Evolutionary conservation across 2,888 invertebrate genomes (phyloP), one percentile per base, ranked within the genome.

Genomic region (Lacanobia oleracea): DNA sequence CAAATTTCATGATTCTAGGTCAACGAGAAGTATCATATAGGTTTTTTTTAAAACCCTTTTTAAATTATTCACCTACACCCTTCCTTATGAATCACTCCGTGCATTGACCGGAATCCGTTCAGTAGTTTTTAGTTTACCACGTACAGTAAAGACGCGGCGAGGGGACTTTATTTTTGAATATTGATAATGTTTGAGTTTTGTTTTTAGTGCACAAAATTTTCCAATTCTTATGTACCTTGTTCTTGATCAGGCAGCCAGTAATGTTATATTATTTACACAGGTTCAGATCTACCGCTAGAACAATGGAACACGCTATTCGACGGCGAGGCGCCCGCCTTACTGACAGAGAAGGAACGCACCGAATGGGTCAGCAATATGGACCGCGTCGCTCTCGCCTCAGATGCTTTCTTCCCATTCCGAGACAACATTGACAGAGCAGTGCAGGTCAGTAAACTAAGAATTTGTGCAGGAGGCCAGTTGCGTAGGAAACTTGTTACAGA

Each of bases 391-490:
- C 96, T 99, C 33, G 98, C 98, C 21, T 99, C 99, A 0, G 99
- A 99, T 94, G 99, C 99, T 0, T 99, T 99, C 97, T 99, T 99
- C 96, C 99, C 99, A 43, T 99, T 99, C 97, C 97, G 99, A 83
- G 99, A 99, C 91, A 99, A 99, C 89, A 98, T 99, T 70, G 99
- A 99, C 91, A 96, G 99, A 81, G 99, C 99, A 61, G 96, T 97
- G 83, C 97, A 98, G 97, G 99, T 99, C 90, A 65, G 79, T 75
- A 50, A 1, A 43, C 16, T 59, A 9, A 45, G 18, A 14, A 27
- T 33, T 8, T 54, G 18, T 5, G 18, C 9, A 50, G n/a, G n/a
- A 50, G 10, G 10, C 50, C n/a, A 0, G 18, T 0, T 8, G 27
- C 1, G 27, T 51, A 21, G 12, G 2, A 14, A 53, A 23, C 16